Base-by-base conservation (phyloP, 2,888 invertebrate species). In the Microlaimidae sp. region DNA sequence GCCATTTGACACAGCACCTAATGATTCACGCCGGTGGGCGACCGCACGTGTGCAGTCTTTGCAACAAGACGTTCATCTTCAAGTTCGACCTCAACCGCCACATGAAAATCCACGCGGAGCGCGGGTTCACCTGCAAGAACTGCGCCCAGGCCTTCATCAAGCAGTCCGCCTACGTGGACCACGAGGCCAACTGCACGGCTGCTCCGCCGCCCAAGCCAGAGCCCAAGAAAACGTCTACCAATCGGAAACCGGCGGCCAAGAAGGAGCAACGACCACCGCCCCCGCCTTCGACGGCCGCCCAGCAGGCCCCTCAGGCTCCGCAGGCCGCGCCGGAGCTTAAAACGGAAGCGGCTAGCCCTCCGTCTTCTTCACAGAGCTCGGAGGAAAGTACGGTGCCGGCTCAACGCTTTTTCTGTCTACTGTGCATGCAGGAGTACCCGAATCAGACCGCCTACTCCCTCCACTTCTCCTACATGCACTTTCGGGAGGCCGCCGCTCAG, bases 61-160 rank as follows among this genome's bases (percentile, higher is more conserved):
- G 67, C 56, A 60, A 63, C 51, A 68, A 68, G 57, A 68, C 68
- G 10, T 68, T 68, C 58, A 69, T 68, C 53, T 68, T 68, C 60
- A 67, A 69, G 57, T 66, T 52, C 46, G 52, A 52, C 25, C 59
- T 67, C 40, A 67, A 67, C 51, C 64, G 68, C 1, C 68, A 68
- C 58, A 64, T 68, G 66, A 68, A 68, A 56, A 68, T 68, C 53
- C 68, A 68, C 54, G 59, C 60, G 10, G 68, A 68, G 51, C 61
- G 69, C n/a, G 65, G 64, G 10, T 58, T 43, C 54, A 54, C 62
- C 13, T 66, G 66, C 52, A 41, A 27, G 21, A 49, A 55, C 21
- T 67, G 67, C 53, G 62, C 61, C 25, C 61, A 63, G 25, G 63
- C 65, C 26, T 67, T 67, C 53, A 55, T 62, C 32, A 63, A 64